Percentiles rank a stretch among this genome's conserved stretches.
Evolutionary conservation across 2,797 vertebrate species (phyloP).

Genomic region (Myotis myotis): DNA sequence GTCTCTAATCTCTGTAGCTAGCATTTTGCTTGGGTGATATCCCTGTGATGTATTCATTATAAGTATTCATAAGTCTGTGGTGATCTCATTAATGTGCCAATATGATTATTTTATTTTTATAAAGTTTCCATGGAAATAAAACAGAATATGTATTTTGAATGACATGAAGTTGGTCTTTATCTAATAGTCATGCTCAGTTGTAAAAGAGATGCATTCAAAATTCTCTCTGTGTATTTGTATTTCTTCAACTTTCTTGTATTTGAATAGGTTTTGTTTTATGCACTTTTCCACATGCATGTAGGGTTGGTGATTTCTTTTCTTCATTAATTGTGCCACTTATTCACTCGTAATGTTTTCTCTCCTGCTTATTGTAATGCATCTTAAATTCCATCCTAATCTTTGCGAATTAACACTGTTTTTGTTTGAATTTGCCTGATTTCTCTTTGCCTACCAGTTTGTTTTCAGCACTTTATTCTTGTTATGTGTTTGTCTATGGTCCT

Average conservation of each 20-base stretch:
- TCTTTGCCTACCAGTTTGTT: not conserved
- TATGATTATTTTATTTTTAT: constrained; percentile 11
- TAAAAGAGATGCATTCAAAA: constrained; percentile 4
- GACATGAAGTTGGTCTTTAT: not conserved
- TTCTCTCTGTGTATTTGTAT: not conserved
- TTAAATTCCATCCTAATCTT: not conserved
- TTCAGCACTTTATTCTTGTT: not conserved
- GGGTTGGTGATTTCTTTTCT: not conserved
- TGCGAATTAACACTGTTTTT: not conserved
- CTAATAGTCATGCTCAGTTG: not conserved
- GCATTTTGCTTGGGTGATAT: not conserved
- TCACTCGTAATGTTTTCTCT: not conserved
- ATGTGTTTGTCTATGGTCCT: not conserved
- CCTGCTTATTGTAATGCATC: not conserved
- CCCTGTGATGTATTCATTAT: not conserved
- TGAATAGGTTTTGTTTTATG: not conserved
- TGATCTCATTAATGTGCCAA: not conserved
- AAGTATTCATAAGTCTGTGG: not conserved
- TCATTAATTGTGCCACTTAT: not conserved
- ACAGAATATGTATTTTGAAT: constrained; percentile 7
- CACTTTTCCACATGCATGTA: not conserved
- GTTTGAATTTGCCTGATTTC: constrained; percentile 1
- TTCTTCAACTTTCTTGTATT: constrained; percentile 37
- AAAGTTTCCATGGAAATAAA: not conserved
- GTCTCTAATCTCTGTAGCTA: not conserved